phyloP scores from a whole-genome alignment of 1,140 invertebrate species.

The Listronotus oregonensis region DNA sequence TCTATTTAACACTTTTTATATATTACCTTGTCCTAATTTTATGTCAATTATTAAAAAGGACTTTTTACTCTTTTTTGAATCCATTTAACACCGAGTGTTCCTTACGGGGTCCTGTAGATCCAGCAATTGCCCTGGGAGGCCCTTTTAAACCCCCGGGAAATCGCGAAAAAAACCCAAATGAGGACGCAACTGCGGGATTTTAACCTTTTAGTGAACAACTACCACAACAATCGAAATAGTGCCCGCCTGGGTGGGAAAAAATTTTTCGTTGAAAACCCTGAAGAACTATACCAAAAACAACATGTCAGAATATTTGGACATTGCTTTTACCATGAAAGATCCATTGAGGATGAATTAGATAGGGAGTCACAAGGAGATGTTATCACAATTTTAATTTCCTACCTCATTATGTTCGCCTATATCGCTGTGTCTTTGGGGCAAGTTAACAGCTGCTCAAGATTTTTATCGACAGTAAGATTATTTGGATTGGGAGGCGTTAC shows the following conservation, averaged over 20 bases:
- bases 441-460: conserved; percentile 70
- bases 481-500: conserved; percentile 85
- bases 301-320: conserved; percentile 78
- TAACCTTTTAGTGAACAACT: conserved; percentile 90
- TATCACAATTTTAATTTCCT: conserved; percentile 90
- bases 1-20: too few species aligned
- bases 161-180: conserved; percentile 62
- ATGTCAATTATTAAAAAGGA: too few species aligned
- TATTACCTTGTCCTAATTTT: too few species aligned
- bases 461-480: conserved; percentile 93
- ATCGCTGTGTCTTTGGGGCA: conserved; percentile 92
- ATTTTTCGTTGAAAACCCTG: conserved; percentile 82
- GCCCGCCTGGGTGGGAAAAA: conserved; percentile 90
- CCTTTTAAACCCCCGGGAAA: conserved; percentile 74
- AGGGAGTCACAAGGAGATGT: conserved; percentile 90
- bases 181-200: conserved; percentile 85
- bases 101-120: conserved; percentile 91
- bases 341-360: conserved; percentile 94
- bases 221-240: conserved; percentile 71
- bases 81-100: conserved; percentile 74
- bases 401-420: conserved; percentile 97
- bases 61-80: conserved; percentile 61
- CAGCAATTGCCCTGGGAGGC: conserved; percentile 89
- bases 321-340: conserved; percentile 89
- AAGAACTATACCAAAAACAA: conserved; percentile 72